phyloP scores from a whole-genome alignment of 2,888 invertebrate species.

The Spilarctia lutea region DNA sequence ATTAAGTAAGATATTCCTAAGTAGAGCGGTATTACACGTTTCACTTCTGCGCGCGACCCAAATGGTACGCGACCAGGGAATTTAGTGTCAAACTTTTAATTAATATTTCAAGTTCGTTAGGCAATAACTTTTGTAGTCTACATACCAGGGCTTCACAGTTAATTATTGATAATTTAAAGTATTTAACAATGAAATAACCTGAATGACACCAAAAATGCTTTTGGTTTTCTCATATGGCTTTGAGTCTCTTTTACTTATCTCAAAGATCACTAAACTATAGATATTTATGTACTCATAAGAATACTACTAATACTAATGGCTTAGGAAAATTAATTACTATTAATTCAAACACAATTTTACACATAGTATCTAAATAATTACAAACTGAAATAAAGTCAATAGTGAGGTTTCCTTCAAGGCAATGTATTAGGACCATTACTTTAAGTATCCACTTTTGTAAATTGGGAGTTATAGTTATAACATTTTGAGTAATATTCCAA shows the following conservation, averaged over 20 bases:
- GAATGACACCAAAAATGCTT: background rate
- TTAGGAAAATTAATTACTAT: background rate
- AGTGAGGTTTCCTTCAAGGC: background rate
- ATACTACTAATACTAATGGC: background rate
- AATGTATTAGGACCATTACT: constrained; percentile 4
- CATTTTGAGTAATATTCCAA: background rate
- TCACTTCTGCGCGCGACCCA: constrained; percentile 22
- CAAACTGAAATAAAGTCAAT: background rate
- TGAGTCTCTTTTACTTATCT: background rate
- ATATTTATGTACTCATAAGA: background rate
- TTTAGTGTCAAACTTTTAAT: constrained; percentile 27
- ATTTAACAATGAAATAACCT: background rate
- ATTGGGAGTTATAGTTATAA: background rate
- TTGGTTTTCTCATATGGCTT: background rate
- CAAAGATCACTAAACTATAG: background rate
- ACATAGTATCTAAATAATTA: background rate
- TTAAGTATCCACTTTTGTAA: background rate
- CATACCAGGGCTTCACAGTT: background rate
- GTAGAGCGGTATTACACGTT: constrained; percentile 21
- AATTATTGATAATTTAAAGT: background rate
- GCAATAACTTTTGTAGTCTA: constrained; percentile 9
- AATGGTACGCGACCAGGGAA: constrained; percentile 17
- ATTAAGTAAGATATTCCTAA: constrained; percentile 30
- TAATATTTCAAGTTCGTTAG: constrained; percentile 16
- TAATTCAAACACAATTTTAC: background rate